Conservation (phyloP, 1,140 invertebrate genomes). For the Trichonephila clavipes region DNA sequence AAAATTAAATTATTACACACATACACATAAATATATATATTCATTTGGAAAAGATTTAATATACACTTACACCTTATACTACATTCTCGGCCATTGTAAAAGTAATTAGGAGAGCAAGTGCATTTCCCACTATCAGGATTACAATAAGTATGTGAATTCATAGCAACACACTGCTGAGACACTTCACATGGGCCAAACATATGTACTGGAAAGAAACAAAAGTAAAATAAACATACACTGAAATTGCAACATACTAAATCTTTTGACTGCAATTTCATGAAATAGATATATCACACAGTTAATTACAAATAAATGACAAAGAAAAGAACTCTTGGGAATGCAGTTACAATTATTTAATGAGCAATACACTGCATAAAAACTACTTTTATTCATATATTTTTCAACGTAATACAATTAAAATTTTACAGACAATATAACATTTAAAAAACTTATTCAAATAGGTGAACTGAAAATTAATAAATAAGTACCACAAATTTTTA, state of each 20-base stretch:
- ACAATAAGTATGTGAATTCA: slow-evolving; percentile 69
- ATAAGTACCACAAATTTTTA: too few species aligned
- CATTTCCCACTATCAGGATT: slow-evolving; percentile 69
- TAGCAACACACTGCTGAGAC: slow-evolving; percentile 68
- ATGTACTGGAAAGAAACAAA: slow-evolving; percentile 32
- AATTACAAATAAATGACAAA: too few species aligned
- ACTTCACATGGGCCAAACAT: slow-evolving; percentile 73
- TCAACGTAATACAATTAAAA: too few species aligned
- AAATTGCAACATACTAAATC: not conserved
- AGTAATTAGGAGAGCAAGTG: slow-evolving; percentile 67
- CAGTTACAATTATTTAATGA: not conserved
- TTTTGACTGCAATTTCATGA: not conserved
- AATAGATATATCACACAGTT: too few species aligned
- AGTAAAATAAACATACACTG: not conserved
- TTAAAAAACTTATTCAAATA: too few species aligned
- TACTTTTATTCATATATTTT: too few species aligned
- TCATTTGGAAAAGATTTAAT: not conserved
- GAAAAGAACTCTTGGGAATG: not conserved
- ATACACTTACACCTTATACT: slow-evolving; percentile 61
- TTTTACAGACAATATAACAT: too few species aligned
- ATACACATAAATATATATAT: too few species aligned
- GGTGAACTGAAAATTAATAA: too few species aligned
- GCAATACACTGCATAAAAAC: too few species aligned
- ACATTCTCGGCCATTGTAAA: slow-evolving; percentile 70
- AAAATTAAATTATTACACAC: too few species aligned